Evolutionary conservation across 2,888 invertebrate genomes (phyloP), one percentile per base, ranked within the genome.

Genomic region (Heliconius hortense): DNA sequence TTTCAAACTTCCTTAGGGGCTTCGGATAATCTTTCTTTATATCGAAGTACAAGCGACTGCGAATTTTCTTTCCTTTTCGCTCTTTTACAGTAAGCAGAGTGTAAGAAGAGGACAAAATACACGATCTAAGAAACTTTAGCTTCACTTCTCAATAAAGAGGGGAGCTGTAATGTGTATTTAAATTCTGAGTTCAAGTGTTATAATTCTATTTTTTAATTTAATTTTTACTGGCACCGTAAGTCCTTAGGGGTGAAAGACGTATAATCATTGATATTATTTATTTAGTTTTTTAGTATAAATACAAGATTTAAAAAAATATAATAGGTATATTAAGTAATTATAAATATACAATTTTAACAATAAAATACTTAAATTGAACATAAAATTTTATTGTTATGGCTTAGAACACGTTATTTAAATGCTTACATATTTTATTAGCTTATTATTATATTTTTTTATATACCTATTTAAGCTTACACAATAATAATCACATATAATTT

Each of bases 1-100:
- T 94, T 94, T 93, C 94, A 92, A 94, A 94, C 94, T 94, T 94
- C 94, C 94, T 94, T 93, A 92, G 94, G 94, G 94, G 92, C 94
- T 93, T 91, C 88, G 92, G 92, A 94, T 94, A 94, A 94, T 94
- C 94, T 94, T 94, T 94, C 94, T 94, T 94, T 94, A 94, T 94
- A 94, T 92, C 91, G 90, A 89, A 89, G 89, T 90, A 89, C 87
- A 88, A 89, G 88, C 86, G 87, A 88, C 87, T 84, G 82, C 84
- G 85, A 87, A 82, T 83, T 79, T 82, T 73, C 81, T 79, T 78
- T 90, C 88, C 80, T 84, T 78, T 81, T 91, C 86, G 78, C 73
- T 79, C 87, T 69, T 80, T 69, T 71, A 72, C 72, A 72, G 77
- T 78, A 78, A 76, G 72, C 2, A 77, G 21, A 69, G 74, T 56